Base-by-base conservation (phyloP, 2,888 invertebrate species). In the Chesias legatella region DNA sequence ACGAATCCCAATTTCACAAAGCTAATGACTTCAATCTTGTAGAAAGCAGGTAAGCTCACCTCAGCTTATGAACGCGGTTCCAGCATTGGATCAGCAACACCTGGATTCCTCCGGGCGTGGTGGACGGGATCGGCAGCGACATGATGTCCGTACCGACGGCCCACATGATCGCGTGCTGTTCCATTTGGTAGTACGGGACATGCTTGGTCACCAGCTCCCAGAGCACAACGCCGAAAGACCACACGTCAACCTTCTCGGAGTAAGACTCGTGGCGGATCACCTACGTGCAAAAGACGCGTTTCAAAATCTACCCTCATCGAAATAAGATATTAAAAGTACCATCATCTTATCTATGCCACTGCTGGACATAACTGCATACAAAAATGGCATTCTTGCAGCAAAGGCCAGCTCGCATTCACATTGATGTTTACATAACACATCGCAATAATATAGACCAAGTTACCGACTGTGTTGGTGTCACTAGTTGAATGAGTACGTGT, bases 181-280 rank as follows among this genome's bases (percentile, higher is more conserved):
- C 98, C 40, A 99, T 35, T 43, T 67, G 79, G 45, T 75, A 79
- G 44, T 78, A 85, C 0, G 85, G 85, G 0, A 82, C 58, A 45
- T 82, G 86, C 95, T 97, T 95, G 0, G 98, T 99, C 35, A 99
- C 84, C 62, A 99, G 89, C 80, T 99, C 99, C 99, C 99, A 99
- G 6, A 99, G 86, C 0, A 99, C 98, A 0, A 99, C 97, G 2
- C 99, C 99, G 72, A 94, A 99, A 0, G 98, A 98, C 98, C 99
- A 99, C 46, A 99, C 95, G 74, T 99, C 99, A 0, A 99, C 98
- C 76, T 98, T 97, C 73, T 99, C 98, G 0, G 97, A 98, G 78
- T 98, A 99, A 0, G 95, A 96, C 71, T 98, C 96, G 70, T 98
- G 97, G 45, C 98, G 92, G 56, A 99, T 98, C 25, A 99, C 95